phyloP scores from a whole-genome alignment of 2,113 vertebrate species.

The Leucopternis melanops region DNA sequence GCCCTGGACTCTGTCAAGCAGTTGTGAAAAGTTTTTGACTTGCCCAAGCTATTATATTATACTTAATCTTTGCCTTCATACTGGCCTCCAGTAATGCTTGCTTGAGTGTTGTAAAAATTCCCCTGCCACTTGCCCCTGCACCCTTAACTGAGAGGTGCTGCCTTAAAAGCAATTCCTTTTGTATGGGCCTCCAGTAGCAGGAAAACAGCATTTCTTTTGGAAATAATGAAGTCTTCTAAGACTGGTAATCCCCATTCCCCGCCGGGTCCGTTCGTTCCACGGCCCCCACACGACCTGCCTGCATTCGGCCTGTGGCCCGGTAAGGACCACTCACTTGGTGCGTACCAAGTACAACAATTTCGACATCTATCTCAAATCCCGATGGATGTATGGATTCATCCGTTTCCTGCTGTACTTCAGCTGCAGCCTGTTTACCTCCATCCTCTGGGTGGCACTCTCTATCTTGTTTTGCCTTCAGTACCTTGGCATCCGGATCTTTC shows the following conservation, averaged over 20 bases:
- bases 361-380: conserved; percentile 91
- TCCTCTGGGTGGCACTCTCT: conserved; percentile 93
- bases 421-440: conserved; percentile 93
- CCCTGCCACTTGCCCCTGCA: neutral
- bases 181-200: neutral
- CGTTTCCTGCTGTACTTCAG: conserved; percentile 95
- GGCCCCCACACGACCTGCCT: conserved; percentile 96
- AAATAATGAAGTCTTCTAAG: neutral
- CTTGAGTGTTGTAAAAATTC: neutral
- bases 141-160: neutral
- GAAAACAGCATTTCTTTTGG: neutral
- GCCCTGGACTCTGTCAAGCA: neutral
- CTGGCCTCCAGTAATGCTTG: neutral
- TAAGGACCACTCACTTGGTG: conserved; percentile 82
- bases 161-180: neutral
- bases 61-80: neutral
- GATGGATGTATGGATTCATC: conserved; percentile 93
- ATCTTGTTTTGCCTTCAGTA: conserved; percentile 92
- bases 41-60: neutral
- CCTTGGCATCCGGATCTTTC: conserved; percentile 83
- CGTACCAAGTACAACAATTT: conserved; percentile 97
- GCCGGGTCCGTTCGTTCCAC: conserved; percentile 95
- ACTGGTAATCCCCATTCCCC: conserved; percentile 92
- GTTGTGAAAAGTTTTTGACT: neutral
- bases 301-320: conserved; percentile 91